Percentiles rank a stretch among this genome's conserved stretches.
Evolutionary conservation across 2,797 vertebrate species (phyloP).

Genomic region (Hirundo rustica): DNA sequence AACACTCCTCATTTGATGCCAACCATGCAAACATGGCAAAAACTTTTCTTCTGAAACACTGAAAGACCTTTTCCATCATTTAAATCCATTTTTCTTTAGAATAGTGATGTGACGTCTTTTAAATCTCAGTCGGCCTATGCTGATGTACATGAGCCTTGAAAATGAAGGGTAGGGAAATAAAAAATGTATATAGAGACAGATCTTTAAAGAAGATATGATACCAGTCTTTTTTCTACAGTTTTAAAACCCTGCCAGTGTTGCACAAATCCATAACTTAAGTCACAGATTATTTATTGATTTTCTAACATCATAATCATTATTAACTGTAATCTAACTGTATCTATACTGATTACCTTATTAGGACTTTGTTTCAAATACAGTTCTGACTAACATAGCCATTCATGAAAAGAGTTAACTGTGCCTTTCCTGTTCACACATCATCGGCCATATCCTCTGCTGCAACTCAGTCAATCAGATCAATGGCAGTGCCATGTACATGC

Average conservation of each 20-base stretch:
- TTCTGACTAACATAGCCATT: background rate
- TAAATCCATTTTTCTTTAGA: background rate
- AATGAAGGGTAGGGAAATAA: background rate
- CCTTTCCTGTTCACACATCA: background rate
- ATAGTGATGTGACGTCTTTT: background rate
- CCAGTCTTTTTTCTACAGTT: background rate
- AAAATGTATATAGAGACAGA: background rate
- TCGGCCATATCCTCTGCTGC: background rate
- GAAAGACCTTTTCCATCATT: background rate
- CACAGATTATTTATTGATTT: background rate
- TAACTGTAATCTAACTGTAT: background rate
- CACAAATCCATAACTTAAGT: background rate
- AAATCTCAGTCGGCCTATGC: background rate
- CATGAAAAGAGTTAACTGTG: background rate
- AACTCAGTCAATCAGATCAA: constrained; percentile 20
- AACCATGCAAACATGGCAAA: background rate
- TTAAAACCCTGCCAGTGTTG: background rate
- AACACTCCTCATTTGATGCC: background rate
- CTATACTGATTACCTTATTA: background rate
- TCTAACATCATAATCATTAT: background rate
- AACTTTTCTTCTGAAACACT: background rate
- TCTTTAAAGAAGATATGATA: background rate
- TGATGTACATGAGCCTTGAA: background rate
- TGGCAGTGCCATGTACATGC: background rate
- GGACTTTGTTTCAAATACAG: background rate